Evolutionary conservation across 2,888 invertebrate genomes (phyloP).

Genomic region (Mimumesa dahlbomi): DNA sequence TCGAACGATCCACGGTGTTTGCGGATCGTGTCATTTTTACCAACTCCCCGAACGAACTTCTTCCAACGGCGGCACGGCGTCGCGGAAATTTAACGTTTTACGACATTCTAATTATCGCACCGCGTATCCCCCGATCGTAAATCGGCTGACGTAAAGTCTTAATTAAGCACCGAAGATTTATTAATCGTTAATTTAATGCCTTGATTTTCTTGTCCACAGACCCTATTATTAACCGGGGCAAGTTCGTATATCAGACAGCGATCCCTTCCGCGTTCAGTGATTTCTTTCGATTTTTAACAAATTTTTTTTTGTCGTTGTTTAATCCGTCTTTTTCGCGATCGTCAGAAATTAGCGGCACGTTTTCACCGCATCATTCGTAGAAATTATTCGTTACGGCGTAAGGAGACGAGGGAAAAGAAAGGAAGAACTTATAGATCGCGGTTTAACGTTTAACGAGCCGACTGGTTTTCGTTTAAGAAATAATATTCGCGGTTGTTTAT

Average conservation of each 20-base stretch:
- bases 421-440: too few species aligned
- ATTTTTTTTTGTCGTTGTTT: too few species aligned
- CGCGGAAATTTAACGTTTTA: slow-evolving; percentile 23
- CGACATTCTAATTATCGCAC: slow-evolving; percentile 36
- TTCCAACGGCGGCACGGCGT: slow-evolving; percentile 4
- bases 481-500: too few species aligned
- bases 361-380: slow-evolving; percentile 1
- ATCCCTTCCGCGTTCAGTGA: background rate
- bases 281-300: too few species aligned
- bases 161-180: slow-evolving; percentile 41
- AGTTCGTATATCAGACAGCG: background rate
- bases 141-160: slow-evolving; percentile 25
- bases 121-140: slow-evolving; percentile 21
- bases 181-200: slow-evolving; percentile 36
- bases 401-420: background rate
- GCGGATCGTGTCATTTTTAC: slow-evolving; percentile 35
- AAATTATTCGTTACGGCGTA: background rate
- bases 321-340: background rate
- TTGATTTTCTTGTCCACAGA: background rate
- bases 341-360: background rate
- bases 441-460: too few species aligned
- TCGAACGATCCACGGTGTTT: slow-evolving; percentile 12
- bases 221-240: background rate
- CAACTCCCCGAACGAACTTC: slow-evolving; percentile 25
- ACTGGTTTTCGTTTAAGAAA: too few species aligned